phyloP scores from a whole-genome alignment of 1,140 invertebrate genomes.

The Sitobion miscanthi region DNA sequence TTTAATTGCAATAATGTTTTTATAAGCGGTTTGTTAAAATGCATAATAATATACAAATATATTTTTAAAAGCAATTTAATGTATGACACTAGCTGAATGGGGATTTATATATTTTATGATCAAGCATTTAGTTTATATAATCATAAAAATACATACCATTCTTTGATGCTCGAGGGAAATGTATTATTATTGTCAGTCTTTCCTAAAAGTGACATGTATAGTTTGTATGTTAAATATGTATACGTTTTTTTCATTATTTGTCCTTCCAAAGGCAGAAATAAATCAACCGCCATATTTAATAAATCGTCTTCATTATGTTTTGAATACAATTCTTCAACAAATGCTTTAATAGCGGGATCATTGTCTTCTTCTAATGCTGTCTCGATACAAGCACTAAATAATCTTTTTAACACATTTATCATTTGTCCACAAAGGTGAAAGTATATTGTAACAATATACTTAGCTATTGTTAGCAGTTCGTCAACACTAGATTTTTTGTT shows the following conservation, averaged over 20 bases:
- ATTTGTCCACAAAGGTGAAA: not conserved
- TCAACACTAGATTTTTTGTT: not conserved
- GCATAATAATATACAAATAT: not conserved
- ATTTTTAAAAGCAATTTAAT: not conserved
- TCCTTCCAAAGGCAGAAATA: constrained; percentile 20
- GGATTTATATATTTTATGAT: not conserved
- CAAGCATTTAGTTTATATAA: not conserved
- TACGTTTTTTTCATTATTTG: constrained; percentile 6
- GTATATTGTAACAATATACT: not conserved
- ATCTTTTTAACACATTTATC: constrained; percentile 17
- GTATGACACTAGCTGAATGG: not conserved
- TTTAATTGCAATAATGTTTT: not conserved
- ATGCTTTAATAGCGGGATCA: not conserved
- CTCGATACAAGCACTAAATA: constrained; percentile 26
- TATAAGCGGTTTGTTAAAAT: not conserved
- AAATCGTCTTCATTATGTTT: not conserved
- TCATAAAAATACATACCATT: constrained; percentile 17
- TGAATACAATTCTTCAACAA: constrained; percentile 19
- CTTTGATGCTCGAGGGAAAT: constrained; percentile 13
- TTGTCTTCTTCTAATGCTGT: not conserved
- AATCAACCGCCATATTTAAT: not conserved
- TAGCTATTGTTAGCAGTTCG: not conserved
- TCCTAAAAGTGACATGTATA: constrained; percentile 18
- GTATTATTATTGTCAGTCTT: not conserved
- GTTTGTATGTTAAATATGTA: constrained; percentile 2